Conservation (phyloP, 2,797 vertebrate genomes). For the Hydrophis major region DNA sequence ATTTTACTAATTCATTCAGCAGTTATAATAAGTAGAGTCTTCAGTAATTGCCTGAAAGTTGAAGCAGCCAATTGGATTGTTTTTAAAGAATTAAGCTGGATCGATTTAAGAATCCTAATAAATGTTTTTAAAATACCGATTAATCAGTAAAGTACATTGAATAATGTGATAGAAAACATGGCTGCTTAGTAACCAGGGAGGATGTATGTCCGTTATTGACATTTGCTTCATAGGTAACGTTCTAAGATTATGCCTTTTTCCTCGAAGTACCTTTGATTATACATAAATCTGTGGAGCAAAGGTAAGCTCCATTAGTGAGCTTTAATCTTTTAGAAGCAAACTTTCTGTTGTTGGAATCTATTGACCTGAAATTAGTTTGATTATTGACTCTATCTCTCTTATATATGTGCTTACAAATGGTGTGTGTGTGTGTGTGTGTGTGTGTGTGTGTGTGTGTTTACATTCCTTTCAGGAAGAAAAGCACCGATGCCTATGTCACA, state of each 20-base stretch:
- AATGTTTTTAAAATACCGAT: conserved; percentile 68
- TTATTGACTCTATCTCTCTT: conserved; percentile 65
- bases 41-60: conserved; percentile 14
- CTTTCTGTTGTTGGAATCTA: conserved; percentile 66
- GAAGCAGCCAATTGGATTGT: conserved; percentile 18
- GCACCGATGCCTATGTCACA: conserved; percentile 75
- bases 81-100: conserved; percentile 35
- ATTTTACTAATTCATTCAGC: conserved; percentile 11
- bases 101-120: conserved; percentile 57
- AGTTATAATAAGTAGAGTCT: conserved; percentile 25
- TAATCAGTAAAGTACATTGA: conserved; percentile 69
- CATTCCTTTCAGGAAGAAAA: conserved; percentile 75
- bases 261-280: conserved; percentile 80
- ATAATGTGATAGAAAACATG: conserved; percentile 63
- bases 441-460: neutral
- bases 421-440: neutral
- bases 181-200: conserved; percentile 55
- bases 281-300: conserved; percentile 82
- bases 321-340: conserved; percentile 76
- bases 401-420: neutral
- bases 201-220: conserved; percentile 48
- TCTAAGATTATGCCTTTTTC: conserved; percentile 79
- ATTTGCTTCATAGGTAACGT: conserved; percentile 73
- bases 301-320: conserved; percentile 80
- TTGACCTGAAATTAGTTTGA: conserved; percentile 74